These are phyloP conservation scores for Chloromyia formosa DNA, from an alignment of 2,888 invertebrate genomes.

Conservation along the genomic window DNA sequence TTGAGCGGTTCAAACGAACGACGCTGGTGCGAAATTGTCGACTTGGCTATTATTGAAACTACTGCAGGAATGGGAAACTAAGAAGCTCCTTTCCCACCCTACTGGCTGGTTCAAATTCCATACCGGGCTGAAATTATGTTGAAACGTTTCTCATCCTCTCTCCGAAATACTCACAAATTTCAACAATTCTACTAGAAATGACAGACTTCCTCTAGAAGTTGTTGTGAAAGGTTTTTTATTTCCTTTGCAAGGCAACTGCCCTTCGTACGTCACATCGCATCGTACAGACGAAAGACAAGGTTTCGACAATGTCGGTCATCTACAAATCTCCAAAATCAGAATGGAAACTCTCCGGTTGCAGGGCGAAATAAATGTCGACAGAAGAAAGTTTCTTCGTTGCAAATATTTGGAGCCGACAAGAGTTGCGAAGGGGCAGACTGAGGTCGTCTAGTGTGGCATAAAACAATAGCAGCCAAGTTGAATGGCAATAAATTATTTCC, in stretches of 20 bases:
- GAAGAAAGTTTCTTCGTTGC: background rate
- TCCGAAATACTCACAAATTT: too few species aligned
- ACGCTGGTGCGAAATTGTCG: background rate
- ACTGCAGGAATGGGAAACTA: background rate
- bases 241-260: too few species aligned
- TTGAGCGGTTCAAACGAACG: background rate
- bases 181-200: too few species aligned
- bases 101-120: background rate
- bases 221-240: too few species aligned
- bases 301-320: background rate
- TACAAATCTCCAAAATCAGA: background rate
- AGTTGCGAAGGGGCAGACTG: background rate
- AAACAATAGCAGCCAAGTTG: slow-evolving; percentile 37
- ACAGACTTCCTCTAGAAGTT: too few species aligned
- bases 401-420: background rate
- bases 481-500: slow-evolving; percentile 50
- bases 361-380: too few species aligned
- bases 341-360: background rate
- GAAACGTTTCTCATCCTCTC: too few species aligned
- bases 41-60: background rate
- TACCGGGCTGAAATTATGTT: too few species aligned
- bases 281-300: too few species aligned
- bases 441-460: background rate
- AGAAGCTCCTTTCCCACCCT: background rate
- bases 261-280: too few species aligned